These are phyloP conservation scores for Cerceris ruficornis DNA, from an alignment of 2,888 invertebrate genomes.

Conservation along the genomic window DNA sequence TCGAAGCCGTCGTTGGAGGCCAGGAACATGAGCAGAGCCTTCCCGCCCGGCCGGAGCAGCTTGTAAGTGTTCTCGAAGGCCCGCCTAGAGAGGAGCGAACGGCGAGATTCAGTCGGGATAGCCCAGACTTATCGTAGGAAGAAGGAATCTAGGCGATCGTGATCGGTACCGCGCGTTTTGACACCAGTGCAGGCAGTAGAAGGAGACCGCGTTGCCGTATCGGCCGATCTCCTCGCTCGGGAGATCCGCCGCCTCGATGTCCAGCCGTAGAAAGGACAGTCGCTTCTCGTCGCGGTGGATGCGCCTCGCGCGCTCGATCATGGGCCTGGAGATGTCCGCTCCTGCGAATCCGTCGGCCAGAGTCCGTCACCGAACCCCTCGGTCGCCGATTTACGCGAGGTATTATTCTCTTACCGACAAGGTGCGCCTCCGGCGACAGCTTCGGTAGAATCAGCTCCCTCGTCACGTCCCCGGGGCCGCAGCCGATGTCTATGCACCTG, in stretches of 20 bases:
- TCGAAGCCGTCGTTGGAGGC: constrained; percentile 88
- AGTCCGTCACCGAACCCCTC: not conserved
- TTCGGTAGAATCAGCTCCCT: constrained; percentile 85
- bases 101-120: too few species aligned
- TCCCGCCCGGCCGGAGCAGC: constrained; percentile 87
- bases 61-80: constrained; percentile 86
- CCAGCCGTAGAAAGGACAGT: constrained; percentile 81
- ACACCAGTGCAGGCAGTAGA: constrained; percentile 92
- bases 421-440: constrained; percentile 83
- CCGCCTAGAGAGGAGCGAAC: constrained; percentile 79
- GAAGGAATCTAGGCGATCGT: not conserved
- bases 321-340: constrained; percentile 87
- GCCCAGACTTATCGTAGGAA: not conserved
- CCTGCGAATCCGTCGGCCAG: constrained; percentile 80
- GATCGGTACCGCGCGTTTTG: constrained; percentile 86
- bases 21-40: constrained; percentile 87
- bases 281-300: constrained; percentile 83
- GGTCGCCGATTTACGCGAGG: not conserved
- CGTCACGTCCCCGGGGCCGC: constrained; percentile 88
- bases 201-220: constrained; percentile 89
- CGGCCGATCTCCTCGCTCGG: constrained; percentile 82
- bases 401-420: constrained; percentile 71
- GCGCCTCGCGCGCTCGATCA: constrained; percentile 87
- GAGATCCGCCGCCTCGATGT: constrained; percentile 84
- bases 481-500: constrained; percentile 86